Conservation (phyloP, 2,888 invertebrate species). For the Troides oblongomaculatus region DNA sequence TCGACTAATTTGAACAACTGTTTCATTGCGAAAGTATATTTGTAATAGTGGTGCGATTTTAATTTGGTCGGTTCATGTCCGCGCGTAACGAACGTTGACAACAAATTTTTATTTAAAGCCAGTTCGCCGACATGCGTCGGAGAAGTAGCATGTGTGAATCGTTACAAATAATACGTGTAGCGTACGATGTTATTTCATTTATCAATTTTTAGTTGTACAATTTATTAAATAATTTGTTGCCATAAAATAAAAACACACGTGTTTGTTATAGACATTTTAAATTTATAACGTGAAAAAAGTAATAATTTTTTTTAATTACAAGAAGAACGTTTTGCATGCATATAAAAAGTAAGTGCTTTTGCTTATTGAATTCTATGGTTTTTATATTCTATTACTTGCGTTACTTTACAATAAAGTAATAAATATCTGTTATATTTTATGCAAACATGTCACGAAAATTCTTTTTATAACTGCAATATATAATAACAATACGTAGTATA, state of each 20-base stretch:
- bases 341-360: slow-evolving; percentile 24
- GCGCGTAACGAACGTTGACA: slow-evolving; percentile 61
- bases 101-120: slow-evolving; percentile 39
- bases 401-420: background rate
- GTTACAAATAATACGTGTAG: slow-evolving; percentile 32
- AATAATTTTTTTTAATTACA: background rate
- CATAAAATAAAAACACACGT: slow-evolving; percentile 17
- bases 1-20: slow-evolving; percentile 49
- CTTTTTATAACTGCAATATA: slow-evolving; percentile 1
- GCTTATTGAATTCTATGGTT: background rate
- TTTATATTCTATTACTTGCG: background rate
- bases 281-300: slow-evolving; percentile 3
- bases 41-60: slow-evolving; percentile 52
- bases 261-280: slow-evolving; percentile 8
- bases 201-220: background rate
- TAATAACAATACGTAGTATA: too few relatives aligned
- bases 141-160: slow-evolving; percentile 38
- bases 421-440: slow-evolving; percentile 11
- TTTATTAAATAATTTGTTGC: slow-evolving; percentile 5
- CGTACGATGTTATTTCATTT: slow-evolving; percentile 31
- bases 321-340: slow-evolving; percentile 22
- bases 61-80: slow-evolving; percentile 68
- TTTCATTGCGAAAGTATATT: slow-evolving; percentile 39
- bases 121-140: slow-evolving; percentile 49
- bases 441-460: background rate